A percentile compares a stretch with the other conserved stretches of the same genome.
Conservation (phyloP, 2,797 vertebrate species). For the Myotis findleyi region DNA sequence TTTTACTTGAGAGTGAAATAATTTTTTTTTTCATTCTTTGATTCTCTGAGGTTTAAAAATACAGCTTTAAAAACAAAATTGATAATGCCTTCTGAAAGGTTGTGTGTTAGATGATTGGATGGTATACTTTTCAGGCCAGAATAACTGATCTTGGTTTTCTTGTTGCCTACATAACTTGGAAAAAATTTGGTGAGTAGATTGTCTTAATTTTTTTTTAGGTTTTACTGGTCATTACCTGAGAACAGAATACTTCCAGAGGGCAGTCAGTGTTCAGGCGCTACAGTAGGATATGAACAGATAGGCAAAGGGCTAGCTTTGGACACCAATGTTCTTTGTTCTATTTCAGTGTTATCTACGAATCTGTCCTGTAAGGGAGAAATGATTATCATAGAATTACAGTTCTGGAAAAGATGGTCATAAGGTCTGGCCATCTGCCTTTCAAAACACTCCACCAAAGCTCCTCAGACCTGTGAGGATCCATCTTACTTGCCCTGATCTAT, state of each 20-base stretch:
- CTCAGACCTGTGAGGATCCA: not conserved
- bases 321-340: constrained; percentile 18
- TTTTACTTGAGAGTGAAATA: constrained; percentile 61
- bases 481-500: not conserved
- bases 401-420: constrained; percentile 35
- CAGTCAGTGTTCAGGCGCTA: not conserved
- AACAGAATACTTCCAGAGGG: not conserved
- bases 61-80: constrained; percentile 43
- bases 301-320: not conserved
- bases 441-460: not conserved
- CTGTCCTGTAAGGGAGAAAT: constrained; percentile 23
- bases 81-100: not conserved
- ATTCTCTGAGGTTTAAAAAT: constrained; percentile 47
- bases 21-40: constrained; percentile 58
- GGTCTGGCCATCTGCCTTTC: constrained; percentile 34
- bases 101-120: not conserved
- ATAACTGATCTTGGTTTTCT: constrained; percentile 43
- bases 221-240: constrained; percentile 16
- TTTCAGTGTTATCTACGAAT: not conserved
- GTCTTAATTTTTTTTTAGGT: not conserved
- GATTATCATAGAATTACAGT: constrained; percentile 3
- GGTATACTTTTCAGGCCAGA: constrained; percentile 10
- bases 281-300: not conserved
- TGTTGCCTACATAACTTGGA: constrained; percentile 14
- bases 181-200: not conserved